Base-by-base conservation (phyloP, 1,140 invertebrate species). In the Drosophila mauritiana region DNA sequence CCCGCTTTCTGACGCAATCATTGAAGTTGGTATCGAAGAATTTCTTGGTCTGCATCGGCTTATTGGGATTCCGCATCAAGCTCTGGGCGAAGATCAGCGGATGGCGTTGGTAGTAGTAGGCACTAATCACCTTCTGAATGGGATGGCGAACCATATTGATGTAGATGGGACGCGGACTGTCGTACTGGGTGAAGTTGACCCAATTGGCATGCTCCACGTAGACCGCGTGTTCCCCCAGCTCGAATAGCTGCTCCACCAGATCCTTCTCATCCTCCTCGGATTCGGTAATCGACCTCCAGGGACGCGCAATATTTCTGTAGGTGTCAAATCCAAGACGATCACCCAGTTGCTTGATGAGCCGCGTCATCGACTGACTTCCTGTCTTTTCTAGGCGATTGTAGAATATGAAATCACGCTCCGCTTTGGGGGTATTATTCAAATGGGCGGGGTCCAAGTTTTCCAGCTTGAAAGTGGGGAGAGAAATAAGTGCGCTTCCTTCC, bases 331-430 rank as follows among this genome's bases (percentile, higher is more conserved):
- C 55, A 34, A 88, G 67, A 7, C 40, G 94, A 39, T 95, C 92
- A 2, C 96, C 95, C 17, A 98, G 91, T 1, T 58, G n/a, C 8
- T 46, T 57, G 11, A 92, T 46, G 0, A 98, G 93, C 79, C 96
- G 96, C 95, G 97, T 97, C 83, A 97, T 96, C 0, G 97, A 97
- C 91, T 97, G 96, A 59, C 96, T 96, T 37, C 96, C 96, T 12
- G 97, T 96, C 93, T 98, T 98, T 8, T 97, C 97, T 13, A 98
- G 96, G 8, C 97, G 93, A 93, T 98, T 98, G 92, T 97, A 98
- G 92, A 98, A 97, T 4, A 92, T 13, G 12, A 78, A 80, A 13
- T 92, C 84, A 1, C 97, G 84, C 65, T 94, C 94, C 0, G 96
- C 95, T 43, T 94, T 93, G 12, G 93, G 93, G 0, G 97, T 97